phyloP scores from a whole-genome alignment of 2,888 invertebrate genomes.

The Callyntrura guangdongensis region DNA sequence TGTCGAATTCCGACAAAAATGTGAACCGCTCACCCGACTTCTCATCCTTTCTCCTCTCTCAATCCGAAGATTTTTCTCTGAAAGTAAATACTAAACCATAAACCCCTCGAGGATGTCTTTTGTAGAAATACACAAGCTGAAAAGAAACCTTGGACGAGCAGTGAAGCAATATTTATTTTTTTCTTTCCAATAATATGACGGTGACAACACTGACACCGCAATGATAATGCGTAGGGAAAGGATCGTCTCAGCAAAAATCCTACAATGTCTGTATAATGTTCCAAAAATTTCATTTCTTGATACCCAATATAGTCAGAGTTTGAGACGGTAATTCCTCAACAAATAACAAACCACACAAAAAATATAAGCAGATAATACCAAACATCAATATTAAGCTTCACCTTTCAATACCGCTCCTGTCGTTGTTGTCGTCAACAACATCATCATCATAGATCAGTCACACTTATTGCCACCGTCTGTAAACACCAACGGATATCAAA shows the following conservation, averaged over 20 bases:
- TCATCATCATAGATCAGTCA: too few relatives aligned
- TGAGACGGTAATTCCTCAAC: neutral
- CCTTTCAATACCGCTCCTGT: too few relatives aligned
- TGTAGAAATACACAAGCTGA: neutral
- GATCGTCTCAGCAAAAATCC: neutral
- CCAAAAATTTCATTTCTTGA: too few relatives aligned
- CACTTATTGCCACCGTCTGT: too few relatives aligned
- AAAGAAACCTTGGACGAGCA: neutral
- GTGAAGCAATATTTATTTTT: neutral
- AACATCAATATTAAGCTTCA: too few relatives aligned
- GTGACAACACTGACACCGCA: neutral
- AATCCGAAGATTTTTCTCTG: neutral
- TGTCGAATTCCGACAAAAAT: neutral
- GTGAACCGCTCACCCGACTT: neutral
- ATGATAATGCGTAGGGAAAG: neutral
- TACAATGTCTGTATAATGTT: too few relatives aligned
- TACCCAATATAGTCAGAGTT: too few relatives aligned
- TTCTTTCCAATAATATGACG: neutral
- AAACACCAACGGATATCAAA: too few relatives aligned
- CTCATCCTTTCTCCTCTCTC: neutral
- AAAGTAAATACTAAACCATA: neutral
- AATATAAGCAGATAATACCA: neutral
- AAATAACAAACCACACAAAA: constrained; percentile 1
- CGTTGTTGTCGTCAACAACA: too few relatives aligned
- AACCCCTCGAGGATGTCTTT: neutral